These are phyloP conservation scores for Sphaerophoria taeniata DNA, from an alignment of 2,888 invertebrate species.

Conservation along the genomic window DNA sequence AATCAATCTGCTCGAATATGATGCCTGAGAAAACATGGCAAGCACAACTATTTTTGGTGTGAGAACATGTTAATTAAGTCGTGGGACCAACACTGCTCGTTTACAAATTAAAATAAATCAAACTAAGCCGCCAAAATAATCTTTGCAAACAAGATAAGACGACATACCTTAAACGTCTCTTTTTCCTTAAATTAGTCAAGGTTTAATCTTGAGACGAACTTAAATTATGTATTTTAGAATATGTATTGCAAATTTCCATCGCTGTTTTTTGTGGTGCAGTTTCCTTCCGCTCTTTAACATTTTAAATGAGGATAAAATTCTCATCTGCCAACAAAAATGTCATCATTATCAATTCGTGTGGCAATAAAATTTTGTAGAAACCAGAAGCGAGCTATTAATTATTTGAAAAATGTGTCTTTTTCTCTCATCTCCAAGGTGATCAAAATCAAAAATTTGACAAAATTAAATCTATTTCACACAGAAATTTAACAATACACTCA, in stretches of 20 bases:
- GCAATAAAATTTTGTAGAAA: constrained; percentile 1
- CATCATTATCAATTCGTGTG: constrained; percentile 25
- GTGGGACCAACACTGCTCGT: not conserved
- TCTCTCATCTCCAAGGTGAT: constrained; percentile 52
- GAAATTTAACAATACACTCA: not conserved
- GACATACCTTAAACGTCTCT: not conserved
- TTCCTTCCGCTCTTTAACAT: constrained; percentile 19
- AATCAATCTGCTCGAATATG: too few species aligned
- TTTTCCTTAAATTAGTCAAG: not conserved
- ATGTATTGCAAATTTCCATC: not conserved
- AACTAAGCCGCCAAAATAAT: not conserved
- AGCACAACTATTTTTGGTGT: not conserved
- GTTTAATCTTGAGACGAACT: not conserved
- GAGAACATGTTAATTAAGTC: not conserved
- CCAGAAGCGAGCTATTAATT: constrained; percentile 34
- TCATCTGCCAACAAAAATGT: not conserved
- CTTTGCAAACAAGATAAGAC: not conserved
- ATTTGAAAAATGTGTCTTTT: constrained; percentile 26
- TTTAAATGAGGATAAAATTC: not conserved
- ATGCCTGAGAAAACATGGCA: not conserved
- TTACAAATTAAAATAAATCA: not conserved
- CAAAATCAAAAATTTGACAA: constrained; percentile 1
- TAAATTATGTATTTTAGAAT: not conserved
- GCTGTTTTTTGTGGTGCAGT: not conserved
- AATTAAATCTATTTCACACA: constrained; percentile 28